Percentiles rank a stretch among this genome's conserved stretches.
These are phyloP conservation scores for Xiphorhynchus erythropygius DNA, from an alignment of 2,797 vertebrate genomes.

Conservation along the genomic window DNA sequence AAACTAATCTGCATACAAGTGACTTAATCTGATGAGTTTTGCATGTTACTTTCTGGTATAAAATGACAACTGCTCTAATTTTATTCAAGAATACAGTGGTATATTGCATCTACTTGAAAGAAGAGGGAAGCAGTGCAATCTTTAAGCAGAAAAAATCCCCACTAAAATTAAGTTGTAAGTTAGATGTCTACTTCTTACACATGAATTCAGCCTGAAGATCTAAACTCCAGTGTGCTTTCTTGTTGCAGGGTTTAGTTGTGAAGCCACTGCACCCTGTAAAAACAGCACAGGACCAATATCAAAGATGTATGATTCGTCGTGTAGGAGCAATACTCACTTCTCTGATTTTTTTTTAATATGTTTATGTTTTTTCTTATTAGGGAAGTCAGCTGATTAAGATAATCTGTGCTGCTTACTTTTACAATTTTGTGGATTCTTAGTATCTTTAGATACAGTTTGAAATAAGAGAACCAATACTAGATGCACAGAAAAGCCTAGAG, in stretches of 20 bases:
- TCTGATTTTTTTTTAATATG: background rate
- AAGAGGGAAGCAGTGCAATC: background rate
- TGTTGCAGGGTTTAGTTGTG: background rate
- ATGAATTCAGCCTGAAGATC: background rate
- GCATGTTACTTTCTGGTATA: background rate
- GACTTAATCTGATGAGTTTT: background rate
- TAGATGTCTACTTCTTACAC: fast-evolving
- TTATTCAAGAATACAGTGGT: background rate
- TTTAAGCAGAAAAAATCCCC: background rate
- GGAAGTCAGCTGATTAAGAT: background rate
- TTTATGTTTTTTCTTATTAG: background rate
- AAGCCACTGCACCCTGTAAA: background rate
- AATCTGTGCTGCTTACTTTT: background rate
- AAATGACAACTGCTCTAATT: background rate
- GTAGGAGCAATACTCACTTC: background rate
- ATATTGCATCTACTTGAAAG: background rate
- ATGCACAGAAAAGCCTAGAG: background rate
- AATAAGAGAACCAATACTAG: background rate
- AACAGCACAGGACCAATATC: background rate
- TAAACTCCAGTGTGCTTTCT: background rate
- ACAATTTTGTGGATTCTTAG: background rate
- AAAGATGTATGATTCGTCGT: background rate
- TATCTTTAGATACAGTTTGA: background rate
- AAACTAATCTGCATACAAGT: background rate
- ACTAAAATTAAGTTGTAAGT: background rate